A percentile compares a stretch with the other conserved stretches of the same genome.
Evolutionary conservation across 2,113 vertebrate species (phyloP).

Genomic region (Paradoxurus hermaphroditus): DNA sequence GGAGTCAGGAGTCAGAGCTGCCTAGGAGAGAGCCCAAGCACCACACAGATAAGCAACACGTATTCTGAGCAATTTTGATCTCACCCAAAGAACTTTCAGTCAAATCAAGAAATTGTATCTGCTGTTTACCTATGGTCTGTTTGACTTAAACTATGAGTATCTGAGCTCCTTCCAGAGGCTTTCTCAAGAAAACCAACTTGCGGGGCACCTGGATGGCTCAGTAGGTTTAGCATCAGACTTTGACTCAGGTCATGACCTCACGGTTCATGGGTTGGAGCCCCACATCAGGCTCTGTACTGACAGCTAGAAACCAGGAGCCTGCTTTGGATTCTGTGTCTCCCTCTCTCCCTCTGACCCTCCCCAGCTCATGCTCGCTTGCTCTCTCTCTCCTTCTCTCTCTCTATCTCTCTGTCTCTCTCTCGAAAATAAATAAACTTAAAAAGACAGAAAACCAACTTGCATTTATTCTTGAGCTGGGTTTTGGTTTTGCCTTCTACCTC

Average conservation of each 20-base stretch:
- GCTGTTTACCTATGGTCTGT: background rate
- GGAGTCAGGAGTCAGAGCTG: background rate
- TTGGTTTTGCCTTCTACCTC: background rate
- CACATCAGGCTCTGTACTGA: too few species aligned
- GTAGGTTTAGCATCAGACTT: too few species aligned
- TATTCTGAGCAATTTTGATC: background rate
- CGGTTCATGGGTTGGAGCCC: too few species aligned
- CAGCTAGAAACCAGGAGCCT: too few species aligned
- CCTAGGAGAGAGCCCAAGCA: background rate
- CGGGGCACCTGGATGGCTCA: too few species aligned
- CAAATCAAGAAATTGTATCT: background rate
- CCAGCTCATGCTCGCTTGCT: too few species aligned
- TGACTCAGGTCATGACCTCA: too few species aligned
- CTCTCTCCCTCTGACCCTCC: too few species aligned
- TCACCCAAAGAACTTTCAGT: background rate
- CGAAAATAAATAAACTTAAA: too few species aligned
- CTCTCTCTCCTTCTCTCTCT: too few species aligned
- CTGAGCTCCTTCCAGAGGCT: background rate
- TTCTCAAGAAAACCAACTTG: background rate
- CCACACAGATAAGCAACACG: background rate
- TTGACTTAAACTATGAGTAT: background rate
- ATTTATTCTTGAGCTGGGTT: background rate
- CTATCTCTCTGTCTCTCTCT: too few species aligned
- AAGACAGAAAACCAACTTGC: background rate
- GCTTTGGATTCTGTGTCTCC: too few species aligned